Percentiles rank a stretch among this genome's conserved stretches.
Conservation (phyloP, 2,113 vertebrate species). For the Pelusios castaneus region DNA sequence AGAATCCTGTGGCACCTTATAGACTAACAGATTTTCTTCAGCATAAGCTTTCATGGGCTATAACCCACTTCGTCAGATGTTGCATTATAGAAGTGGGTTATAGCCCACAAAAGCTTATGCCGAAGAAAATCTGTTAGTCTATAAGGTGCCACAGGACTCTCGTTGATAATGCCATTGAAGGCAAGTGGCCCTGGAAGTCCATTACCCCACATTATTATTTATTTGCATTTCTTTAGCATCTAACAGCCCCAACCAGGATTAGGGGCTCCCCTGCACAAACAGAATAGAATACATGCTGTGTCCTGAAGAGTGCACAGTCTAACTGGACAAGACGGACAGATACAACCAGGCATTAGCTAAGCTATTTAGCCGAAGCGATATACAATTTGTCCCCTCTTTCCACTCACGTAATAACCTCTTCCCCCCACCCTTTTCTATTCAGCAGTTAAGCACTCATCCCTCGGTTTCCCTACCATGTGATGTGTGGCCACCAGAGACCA, state of each 20-base stretch:
- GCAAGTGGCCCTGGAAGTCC: neutral
- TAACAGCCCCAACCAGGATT: neutral
- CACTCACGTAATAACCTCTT: neutral
- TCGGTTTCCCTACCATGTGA: neutral
- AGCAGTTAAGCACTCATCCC: neutral
- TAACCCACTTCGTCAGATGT: no score
- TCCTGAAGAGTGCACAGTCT: neutral
- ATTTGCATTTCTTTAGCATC: neutral
- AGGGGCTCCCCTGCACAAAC: neutral
- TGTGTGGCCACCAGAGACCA: neutral
- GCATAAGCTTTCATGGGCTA: no score
- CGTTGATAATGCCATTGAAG: neutral
- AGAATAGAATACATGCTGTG: neutral
- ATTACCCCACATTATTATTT: neutral
- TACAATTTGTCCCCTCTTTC: neutral
- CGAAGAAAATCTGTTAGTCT: no score
- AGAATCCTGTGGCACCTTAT: no score
- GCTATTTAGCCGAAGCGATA: fast-evolving
- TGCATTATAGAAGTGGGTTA: no score
- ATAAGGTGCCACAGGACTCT: no score
- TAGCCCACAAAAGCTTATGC: no score
- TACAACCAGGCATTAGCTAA: fast-evolving
- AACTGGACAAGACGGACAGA: neutral
- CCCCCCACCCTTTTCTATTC: fast-evolving
- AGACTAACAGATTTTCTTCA: no score